These are phyloP conservation scores for Meandrusa payeni DNA, from an alignment of 2,888 invertebrate species.

Conservation along the genomic window DNA sequence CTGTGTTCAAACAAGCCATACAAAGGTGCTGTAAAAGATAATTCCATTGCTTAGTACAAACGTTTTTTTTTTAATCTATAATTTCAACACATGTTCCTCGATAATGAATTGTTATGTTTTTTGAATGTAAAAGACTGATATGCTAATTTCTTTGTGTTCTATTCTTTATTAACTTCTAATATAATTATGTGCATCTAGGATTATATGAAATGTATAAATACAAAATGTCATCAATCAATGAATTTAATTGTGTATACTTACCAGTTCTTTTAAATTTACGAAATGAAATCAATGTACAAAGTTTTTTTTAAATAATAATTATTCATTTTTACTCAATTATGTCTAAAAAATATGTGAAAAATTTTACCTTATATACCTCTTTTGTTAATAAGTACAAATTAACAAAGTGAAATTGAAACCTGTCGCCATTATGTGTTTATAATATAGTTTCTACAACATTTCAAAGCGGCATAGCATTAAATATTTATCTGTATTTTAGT, in stretches of 20 bases:
- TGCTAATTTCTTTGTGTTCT: slow-evolving; percentile 48
- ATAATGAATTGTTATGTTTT: slow-evolving; percentile 37
- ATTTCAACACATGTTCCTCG: slow-evolving; percentile 28
- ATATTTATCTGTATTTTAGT: slow-evolving; percentile 47
- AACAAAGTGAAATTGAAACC: slow-evolving; percentile 27
- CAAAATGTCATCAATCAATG: background rate
- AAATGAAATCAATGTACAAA: slow-evolving; percentile 8
- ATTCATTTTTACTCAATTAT: background rate
- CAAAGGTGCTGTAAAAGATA: slow-evolving; percentile 54
- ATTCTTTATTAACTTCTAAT: slow-evolving; percentile 36
- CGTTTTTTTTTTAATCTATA: slow-evolving; percentile 37
- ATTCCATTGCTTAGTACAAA: slow-evolving; percentile 62
- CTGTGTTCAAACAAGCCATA: slow-evolving; percentile 41
- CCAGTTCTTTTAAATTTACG: background rate
- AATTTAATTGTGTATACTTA: background rate
- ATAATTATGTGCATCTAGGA: slow-evolving; percentile 28
- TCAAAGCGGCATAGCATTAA: slow-evolving; percentile 40
- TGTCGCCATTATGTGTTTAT: slow-evolving; percentile 15
- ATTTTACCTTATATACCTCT: slow-evolving; percentile 25
- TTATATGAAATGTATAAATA: slow-evolving; percentile 8
- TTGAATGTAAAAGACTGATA: slow-evolving; percentile 63
- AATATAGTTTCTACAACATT: slow-evolving; percentile 13
- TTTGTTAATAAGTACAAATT: slow-evolving; percentile 32
- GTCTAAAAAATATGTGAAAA: slow-evolving; percentile 4
- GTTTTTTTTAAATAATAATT: background rate